These are phyloP conservation scores for Horisme vitalbata DNA, from an alignment of 2,888 invertebrate species.

Conservation along the genomic window DNA sequence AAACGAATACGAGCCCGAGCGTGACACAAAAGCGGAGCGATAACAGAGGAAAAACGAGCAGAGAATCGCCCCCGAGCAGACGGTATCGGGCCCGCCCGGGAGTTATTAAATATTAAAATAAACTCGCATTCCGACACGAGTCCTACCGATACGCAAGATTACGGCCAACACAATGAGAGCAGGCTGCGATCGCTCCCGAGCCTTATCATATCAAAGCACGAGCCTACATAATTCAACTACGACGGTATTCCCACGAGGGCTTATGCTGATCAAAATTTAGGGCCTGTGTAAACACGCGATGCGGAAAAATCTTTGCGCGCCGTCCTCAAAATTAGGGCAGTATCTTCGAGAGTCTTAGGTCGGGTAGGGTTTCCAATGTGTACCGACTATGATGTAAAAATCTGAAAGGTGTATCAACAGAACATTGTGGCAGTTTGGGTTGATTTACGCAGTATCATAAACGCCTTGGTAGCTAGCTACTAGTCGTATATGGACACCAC, in stretches of 20 bases:
- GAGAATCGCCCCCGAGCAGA: slow-evolving; percentile 72
- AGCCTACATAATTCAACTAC: slow-evolving; percentile 68
- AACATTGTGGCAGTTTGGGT: no score
- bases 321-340: neutral
- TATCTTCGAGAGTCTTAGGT: neutral
- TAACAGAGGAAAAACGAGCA: slow-evolving; percentile 75
- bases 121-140: slow-evolving; percentile 80
- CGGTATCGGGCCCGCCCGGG: slow-evolving; percentile 73
- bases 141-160: slow-evolving; percentile 78
- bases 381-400: no score
- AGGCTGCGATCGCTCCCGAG: slow-evolving; percentile 66
- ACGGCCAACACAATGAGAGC: slow-evolving; percentile 77
- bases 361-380: no score
- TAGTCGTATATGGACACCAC: no score
- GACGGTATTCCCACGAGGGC: slow-evolving; percentile 47
- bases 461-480: no score
- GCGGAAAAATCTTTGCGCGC: slow-evolving; percentile 30
- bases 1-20: slow-evolving; percentile 72
- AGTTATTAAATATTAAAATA: slow-evolving; percentile 83
- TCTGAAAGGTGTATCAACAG: no score
- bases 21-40: slow-evolving; percentile 78
- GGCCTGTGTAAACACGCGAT: slow-evolving; percentile 51
- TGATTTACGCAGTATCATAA: no score
- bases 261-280: slow-evolving; percentile 56
- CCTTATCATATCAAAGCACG: slow-evolving; percentile 76